These are phyloP conservation scores for Ictalurus punctatus DNA, from an alignment of 2,113 vertebrate genomes.

Conservation along the genomic window DNA sequence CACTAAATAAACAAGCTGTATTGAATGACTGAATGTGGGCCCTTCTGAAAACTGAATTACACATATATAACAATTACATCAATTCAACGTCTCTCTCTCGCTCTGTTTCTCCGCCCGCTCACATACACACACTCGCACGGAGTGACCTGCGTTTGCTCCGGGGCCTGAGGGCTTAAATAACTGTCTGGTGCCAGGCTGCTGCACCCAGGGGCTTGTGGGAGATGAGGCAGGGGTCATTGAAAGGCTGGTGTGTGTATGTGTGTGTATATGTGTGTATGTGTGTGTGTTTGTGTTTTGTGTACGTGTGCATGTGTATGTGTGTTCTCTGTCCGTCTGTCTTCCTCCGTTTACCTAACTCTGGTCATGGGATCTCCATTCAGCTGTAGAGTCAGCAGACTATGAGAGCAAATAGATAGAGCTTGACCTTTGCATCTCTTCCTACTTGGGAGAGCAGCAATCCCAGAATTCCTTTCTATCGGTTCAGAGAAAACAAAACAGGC, in stretches of 20 bases:
- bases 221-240: conserved; percentile 72
- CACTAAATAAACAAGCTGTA: conserved; percentile 8
- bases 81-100: conserved; percentile 27
- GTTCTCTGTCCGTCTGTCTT: background rate
- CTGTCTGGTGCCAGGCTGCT: conserved; percentile 80
- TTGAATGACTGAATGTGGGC: background rate
- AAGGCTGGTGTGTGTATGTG: conserved; percentile 40
- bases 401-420: conserved; percentile 18
- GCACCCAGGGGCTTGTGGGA: conserved; percentile 71
- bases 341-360: conserved; percentile 48
- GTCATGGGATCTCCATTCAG: conserved; percentile 43
- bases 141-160: conserved; percentile 69
- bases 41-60: conserved; percentile 5
- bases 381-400: conserved; percentile 34
- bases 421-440: conserved; percentile 20
- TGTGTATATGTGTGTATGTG: background rate
- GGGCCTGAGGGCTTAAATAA: conserved; percentile 73
- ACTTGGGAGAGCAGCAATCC: conserved; percentile 21
- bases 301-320: conserved; percentile 20
- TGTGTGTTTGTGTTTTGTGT: conserved; percentile 1
- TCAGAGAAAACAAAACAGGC: conserved; percentile 1
- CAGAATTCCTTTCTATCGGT: conserved; percentile 25
- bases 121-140: conserved; percentile 11
- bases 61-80: conserved; percentile 24
- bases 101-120: conserved; percentile 34